Base-by-base conservation (phyloP, 1,140 invertebrate genomes). In the Polyergus mexicanus region DNA sequence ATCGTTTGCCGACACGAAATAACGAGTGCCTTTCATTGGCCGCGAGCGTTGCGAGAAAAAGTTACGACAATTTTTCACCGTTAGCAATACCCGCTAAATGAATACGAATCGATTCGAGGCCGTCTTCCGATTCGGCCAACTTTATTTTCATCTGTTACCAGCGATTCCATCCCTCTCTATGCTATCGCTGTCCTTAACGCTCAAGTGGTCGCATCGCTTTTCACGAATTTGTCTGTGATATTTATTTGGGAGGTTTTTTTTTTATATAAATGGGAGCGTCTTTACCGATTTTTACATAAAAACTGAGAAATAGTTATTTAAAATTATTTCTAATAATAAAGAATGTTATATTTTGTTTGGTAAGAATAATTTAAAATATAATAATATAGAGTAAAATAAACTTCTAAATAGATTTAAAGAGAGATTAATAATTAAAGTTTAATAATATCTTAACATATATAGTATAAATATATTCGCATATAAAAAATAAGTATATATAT, bases 71-170 rank as follows among this genome's bases (percentile, higher is more conserved):
- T 92, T 92, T 92, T 90, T 92, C 91, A 92, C 87, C 86, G 86
- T 91, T 88, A 87, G 80, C 83, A 90, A 86, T 87, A 85, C 81
- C 86, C 88, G 77, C 86, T 90, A 91, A 93, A 92, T 88, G 91
- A 90, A 92, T 92, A 92, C 88, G 89, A 93, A 92, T 92, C 89
- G 90, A 92, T 91, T 89, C 80, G 80, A 87, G 71, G 72, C 81
- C 69, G 58, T n/a, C 69, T 85, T 69, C 81, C 83, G 87, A 90
- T 87, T 91, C 88, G 84, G 51, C 63, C 72, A 78, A 80, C 62
- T 85, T 87, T 84, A 87, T 86, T 85, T 68, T 87, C 78, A 85
- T 83, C 84, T 68, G 28, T 38, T 41, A 65, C 76, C 41, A 60
- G 69, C 54, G 54, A 44, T 56, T 75, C 62, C 62, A 69, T 44